Evolutionary conservation across 2,888 invertebrate species (phyloP).

Genomic region (Mythimna vitellina): DNA sequence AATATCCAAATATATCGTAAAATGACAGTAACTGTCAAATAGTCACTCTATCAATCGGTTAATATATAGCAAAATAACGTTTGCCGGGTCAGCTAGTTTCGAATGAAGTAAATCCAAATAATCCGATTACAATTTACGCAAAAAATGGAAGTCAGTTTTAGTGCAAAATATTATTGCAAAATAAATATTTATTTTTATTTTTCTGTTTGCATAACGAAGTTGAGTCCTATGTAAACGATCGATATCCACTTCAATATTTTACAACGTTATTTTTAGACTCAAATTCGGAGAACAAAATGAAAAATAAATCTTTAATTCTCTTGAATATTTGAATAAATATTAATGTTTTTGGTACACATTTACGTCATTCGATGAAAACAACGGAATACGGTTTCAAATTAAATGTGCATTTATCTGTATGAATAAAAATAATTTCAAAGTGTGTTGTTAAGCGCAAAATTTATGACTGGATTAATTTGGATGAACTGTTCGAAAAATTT

Average conservation of each 20-base stretch:
- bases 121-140: not conserved
- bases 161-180: not conserved
- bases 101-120: not conserved
- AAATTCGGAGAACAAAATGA: slow-evolving; percentile 1
- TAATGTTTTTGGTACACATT: slow-evolving; percentile 5
- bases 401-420: no score
- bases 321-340: slow-evolving; percentile 28
- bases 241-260: not conserved
- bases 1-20: no score
- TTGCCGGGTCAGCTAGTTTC: no score
- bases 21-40: no score
- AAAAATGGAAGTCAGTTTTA: not conserved
- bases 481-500: no score
- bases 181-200: not conserved
- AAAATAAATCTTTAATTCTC: slow-evolving; percentile 26
- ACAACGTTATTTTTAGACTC: not conserved
- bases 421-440: no score
- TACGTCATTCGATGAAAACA: not conserved
- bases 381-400: not conserved
- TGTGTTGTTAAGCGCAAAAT: no score
- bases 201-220: not conserved
- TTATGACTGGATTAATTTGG: no score
- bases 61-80: not conserved
- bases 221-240: not conserved
- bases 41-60: no score